phyloP scores from a whole-genome alignment of 37 sponge, comb jelly and placozoan species.

The Halichondria panicea region DNA sequence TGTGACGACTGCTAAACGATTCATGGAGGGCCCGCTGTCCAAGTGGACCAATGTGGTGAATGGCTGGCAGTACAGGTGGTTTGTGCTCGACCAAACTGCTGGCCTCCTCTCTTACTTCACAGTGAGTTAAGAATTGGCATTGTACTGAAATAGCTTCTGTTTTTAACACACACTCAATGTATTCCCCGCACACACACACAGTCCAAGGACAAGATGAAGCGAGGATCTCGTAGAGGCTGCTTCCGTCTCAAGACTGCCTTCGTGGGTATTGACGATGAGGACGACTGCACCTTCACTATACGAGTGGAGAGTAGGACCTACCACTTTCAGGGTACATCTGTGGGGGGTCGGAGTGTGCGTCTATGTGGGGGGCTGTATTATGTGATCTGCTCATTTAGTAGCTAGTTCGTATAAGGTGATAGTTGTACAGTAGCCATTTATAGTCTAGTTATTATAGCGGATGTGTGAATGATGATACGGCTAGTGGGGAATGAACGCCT shows the following conservation, averaged over 20 bases:
- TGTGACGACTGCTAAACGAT: conserved; percentile 6
- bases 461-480: no score
- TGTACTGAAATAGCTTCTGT: not conserved
- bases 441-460: no score
- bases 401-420: not conserved
- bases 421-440: no score
- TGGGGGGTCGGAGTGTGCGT: not conserved
- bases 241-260: conserved; percentile 77
- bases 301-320: conserved; percentile 73
- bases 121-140: conserved; percentile 13
- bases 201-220: conserved; percentile 92
- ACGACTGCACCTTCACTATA: conserved; percentile 95
- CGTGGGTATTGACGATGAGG: conserved; percentile 93
- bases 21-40: conserved; percentile 94
- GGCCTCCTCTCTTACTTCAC: conserved; percentile 96
- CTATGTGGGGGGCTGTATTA: not conserved
- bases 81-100: conserved; percentile 88
- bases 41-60: conserved; percentile 98
- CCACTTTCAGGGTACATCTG: conserved; percentile 83
- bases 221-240: conserved; percentile 80
- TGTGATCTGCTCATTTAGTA: not conserved
- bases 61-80: conserved; percentile 99
- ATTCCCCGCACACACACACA: conserved; percentile 14
- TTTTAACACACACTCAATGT: not conserved
- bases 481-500: no score